A percentile compares a stretch with the other conserved stretches of the same genome.
Conservation (phyloP, 2,888 invertebrate species). For the Clostera curtula region DNA sequence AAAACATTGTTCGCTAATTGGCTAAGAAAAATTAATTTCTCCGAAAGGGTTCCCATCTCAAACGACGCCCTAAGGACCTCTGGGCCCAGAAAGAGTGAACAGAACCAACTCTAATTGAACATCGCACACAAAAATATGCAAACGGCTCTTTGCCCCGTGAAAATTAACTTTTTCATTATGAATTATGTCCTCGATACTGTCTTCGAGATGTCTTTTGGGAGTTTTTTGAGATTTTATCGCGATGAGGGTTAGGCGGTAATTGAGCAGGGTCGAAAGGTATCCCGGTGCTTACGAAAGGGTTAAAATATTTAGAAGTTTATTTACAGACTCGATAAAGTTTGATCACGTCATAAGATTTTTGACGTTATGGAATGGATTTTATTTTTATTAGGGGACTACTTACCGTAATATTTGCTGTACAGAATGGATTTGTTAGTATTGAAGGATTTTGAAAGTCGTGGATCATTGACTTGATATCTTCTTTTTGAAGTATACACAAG, state of each 20-base stretch:
- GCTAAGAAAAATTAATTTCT: constrained; percentile 70
- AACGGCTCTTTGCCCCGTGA: constrained; percentile 57
- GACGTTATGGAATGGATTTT: too few species aligned
- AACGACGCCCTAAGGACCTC: constrained; percentile 58
- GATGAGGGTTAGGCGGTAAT: constrained; percentile 30
- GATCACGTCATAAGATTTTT: too few species aligned
- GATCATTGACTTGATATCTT: too few species aligned
- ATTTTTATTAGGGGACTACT: too few species aligned
- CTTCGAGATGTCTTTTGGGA: constrained; percentile 62
- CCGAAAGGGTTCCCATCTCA: constrained; percentile 53
- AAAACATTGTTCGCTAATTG: constrained; percentile 62
- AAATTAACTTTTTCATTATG: constrained; percentile 75
- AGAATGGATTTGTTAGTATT: too few species aligned
- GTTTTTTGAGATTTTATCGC: constrained; percentile 68
- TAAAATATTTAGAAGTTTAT: constrained; percentile 29
- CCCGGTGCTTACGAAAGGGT: constrained; percentile 34
- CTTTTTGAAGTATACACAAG: too few species aligned
- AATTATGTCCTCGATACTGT: constrained; percentile 68
- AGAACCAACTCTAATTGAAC: constrained; percentile 59
- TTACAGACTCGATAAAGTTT: too few species aligned
- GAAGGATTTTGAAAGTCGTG: too few species aligned
- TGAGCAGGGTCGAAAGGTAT: constrained; percentile 31
- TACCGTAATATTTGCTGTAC: too few species aligned
- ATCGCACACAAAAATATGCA: constrained; percentile 67
- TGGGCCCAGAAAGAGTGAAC: constrained; percentile 47